These are phyloP conservation scores for Macrosteles quadrilineatus DNA, from an alignment of 1,140 invertebrate species.

Conservation along the genomic window DNA sequence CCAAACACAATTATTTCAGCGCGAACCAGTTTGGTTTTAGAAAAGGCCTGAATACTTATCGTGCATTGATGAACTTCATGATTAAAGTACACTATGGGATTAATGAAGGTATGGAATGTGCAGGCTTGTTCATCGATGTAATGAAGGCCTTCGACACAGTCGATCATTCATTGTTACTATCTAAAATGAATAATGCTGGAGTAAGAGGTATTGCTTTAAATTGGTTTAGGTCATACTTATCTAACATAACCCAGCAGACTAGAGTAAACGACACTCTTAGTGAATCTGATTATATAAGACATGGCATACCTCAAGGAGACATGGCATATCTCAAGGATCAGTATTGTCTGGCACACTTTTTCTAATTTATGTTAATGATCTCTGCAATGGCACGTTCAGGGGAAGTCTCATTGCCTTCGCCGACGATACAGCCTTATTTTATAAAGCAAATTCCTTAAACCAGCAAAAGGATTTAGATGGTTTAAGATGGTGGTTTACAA, in stretches of 20 bases:
- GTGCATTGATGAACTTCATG: constrained; percentile 15
- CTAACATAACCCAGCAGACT: background rate
- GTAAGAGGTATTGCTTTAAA: background rate
- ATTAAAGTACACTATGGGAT: constrained; percentile 2
- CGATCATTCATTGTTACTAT: constrained; percentile 9
- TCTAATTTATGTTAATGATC: too few species aligned
- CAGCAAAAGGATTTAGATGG: too few species aligned
- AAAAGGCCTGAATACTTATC: constrained; percentile 6
- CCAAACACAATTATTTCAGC: constrained; percentile 18
- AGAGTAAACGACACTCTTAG: background rate
- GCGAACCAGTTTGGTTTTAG: constrained; percentile 32
- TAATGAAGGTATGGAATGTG: constrained; percentile 10
- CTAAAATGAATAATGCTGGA: background rate
- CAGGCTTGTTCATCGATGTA: constrained; percentile 31
- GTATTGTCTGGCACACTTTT: too few species aligned
- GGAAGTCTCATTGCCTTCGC: too few species aligned
- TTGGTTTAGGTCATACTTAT: background rate
- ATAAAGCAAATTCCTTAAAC: too few species aligned
- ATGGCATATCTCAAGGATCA: too few species aligned
- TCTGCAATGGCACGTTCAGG: too few species aligned
- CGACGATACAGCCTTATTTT: too few species aligned
- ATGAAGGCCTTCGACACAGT: constrained; percentile 34
- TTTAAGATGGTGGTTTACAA: too few species aligned
- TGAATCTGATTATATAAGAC: background rate
- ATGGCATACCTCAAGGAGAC: background rate